Percentiles rank a stretch among this genome's conserved stretches.
phyloP scores from a whole-genome alignment of 2,113 vertebrate genomes.

The Mellivora capensis region DNA sequence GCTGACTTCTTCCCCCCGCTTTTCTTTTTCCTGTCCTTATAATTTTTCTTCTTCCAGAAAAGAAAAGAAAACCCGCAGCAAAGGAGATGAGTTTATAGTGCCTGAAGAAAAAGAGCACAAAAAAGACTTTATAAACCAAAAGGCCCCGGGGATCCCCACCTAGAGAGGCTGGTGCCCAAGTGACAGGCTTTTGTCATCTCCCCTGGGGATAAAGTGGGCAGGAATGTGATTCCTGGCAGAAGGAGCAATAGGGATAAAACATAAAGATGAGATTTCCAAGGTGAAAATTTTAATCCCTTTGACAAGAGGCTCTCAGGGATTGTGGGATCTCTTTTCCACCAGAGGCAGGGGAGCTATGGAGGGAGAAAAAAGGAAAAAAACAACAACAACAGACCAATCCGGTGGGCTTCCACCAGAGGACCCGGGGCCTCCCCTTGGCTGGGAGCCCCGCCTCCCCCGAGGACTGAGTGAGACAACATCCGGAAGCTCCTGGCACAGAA shows the following conservation, averaged over 20 bases:
- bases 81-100: not conserved
- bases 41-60: slow-evolving; percentile 1
- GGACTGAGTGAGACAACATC: not conserved
- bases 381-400: not conserved
- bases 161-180: not conserved
- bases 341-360: not conserved
- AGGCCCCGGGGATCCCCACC: not conserved
- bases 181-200: not conserved
- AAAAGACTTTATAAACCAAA: not conserved
- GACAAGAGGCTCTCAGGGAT: not conserved
- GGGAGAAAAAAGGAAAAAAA: not conserved
- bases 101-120: not conserved
- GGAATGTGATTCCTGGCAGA: not conserved
- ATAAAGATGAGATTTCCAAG: not conserved
- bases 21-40: not conserved
- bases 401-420: not conserved
- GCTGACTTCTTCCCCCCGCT: not conserved
- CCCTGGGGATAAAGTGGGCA: not conserved
- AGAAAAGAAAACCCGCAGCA: not conserved
- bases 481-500: not conserved
- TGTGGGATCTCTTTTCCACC: not conserved
- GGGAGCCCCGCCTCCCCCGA: too few relatives aligned
- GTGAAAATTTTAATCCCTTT: slow-evolving; percentile 21
- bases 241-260: not conserved
- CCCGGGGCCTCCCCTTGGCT: not conserved